Percentiles rank a stretch among this genome's conserved stretches.
phyloP scores from a whole-genome alignment of 1,140 invertebrate species.

The Aphaenogaster rudis region DNA sequence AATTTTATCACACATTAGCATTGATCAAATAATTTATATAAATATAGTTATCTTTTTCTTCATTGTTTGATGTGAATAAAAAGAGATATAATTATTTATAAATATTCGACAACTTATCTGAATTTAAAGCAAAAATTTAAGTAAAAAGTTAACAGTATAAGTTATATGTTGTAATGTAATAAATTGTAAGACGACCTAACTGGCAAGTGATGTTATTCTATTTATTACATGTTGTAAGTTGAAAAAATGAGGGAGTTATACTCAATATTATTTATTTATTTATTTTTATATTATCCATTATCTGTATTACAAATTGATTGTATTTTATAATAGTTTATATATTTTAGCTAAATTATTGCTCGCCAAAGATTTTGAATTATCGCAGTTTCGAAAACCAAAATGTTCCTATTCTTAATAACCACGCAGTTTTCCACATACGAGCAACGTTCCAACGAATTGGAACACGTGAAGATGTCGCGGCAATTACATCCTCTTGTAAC shows the following conservation, averaged over 20 bases:
- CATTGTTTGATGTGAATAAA: background rate
- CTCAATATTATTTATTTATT: background rate
- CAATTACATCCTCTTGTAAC: constrained; percentile 36
- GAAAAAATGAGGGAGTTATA: background rate
- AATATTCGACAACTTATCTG: background rate
- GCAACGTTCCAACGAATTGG: background rate
- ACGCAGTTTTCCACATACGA: background rate
- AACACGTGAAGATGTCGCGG: constrained; percentile 10
- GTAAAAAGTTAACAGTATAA: constrained; percentile 15
- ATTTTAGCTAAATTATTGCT: background rate
- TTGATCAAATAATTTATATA: constrained; percentile 21
- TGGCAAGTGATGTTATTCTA: too few relatives aligned
- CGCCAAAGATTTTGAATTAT: background rate
- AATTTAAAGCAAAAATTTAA: background rate
- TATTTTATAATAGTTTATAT: background rate
- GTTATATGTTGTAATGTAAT: too few relatives aligned
- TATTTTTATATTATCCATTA: background rate
- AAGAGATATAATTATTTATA: background rate
- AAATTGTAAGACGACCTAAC: too few relatives aligned
- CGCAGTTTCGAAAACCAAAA: background rate
- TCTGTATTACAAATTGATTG: background rate
- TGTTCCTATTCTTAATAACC: background rate
- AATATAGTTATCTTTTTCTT: background rate
- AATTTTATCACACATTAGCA: background rate
- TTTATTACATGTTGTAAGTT: background rate